Percentiles rank a stretch among this genome's conserved stretches.
These are phyloP conservation scores for Eurois occulta DNA, from an alignment of 2,888 invertebrate species.

Conservation along the genomic window DNA sequence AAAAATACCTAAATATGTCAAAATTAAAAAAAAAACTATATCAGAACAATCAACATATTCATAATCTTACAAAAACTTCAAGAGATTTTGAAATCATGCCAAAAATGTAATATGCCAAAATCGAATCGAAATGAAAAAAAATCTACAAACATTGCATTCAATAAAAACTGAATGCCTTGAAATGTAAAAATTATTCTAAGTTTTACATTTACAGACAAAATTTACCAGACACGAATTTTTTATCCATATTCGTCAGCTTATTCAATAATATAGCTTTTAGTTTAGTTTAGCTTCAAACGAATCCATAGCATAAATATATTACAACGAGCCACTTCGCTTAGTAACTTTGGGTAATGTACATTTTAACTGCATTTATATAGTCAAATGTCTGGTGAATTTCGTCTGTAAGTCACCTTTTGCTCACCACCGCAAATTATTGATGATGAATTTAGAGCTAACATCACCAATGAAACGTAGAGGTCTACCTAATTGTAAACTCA, in stretches of 20 bases:
- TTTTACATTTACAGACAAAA: conserved; percentile 22
- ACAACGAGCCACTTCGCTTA: conserved; percentile 15
- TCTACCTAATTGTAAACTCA: too few species aligned
- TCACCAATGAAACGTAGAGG: background rate
- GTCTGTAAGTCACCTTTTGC: background rate
- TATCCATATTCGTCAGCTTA: conserved; percentile 28
- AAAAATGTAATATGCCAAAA: conserved; percentile 10
- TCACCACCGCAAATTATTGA: background rate
- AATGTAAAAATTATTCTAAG: conserved; percentile 1
- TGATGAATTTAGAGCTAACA: background rate
- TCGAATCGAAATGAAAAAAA: background rate
- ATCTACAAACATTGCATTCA: background rate
- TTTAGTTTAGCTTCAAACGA: conserved; percentile 37
- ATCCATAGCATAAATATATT: conserved; percentile 7
- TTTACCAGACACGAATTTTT: background rate
- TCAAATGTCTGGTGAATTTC: conserved; percentile 30
- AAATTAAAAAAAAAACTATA: too few species aligned
- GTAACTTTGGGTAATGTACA: conserved; percentile 36
- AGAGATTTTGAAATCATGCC: background rate
- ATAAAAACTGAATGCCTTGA: conserved; percentile 1
- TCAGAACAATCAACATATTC: too few species aligned
- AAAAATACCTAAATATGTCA: background rate
- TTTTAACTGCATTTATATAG: conserved; percentile 17
- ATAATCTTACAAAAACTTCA: too few species aligned
- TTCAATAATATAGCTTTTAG: conserved; percentile 39